These are phyloP conservation scores for Athripsodes cinereus DNA, from an alignment of 2,888 invertebrate genomes.

Conservation along the genomic window DNA sequence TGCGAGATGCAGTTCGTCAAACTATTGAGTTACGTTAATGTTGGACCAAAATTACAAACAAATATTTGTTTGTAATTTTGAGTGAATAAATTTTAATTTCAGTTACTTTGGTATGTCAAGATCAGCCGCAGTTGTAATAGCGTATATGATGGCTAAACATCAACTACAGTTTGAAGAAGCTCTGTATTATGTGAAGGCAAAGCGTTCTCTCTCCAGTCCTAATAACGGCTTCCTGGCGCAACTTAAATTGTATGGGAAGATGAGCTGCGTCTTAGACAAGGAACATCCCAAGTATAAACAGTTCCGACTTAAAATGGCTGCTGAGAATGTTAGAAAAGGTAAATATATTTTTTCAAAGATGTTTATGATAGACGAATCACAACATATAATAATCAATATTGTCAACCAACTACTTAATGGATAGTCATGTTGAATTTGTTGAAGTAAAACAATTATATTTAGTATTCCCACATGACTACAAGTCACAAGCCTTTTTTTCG, in stretches of 20 bases:
- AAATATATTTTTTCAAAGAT: constrained; percentile 24
- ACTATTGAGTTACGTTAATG: too few relatives aligned
- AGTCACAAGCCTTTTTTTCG: too few relatives aligned
- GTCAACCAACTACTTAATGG: too few relatives aligned
- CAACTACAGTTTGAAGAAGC: constrained; percentile 67
- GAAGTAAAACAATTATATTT: too few relatives aligned
- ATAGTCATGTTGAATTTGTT: too few relatives aligned
- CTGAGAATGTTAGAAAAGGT: constrained; percentile 74
- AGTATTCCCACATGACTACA: too few relatives aligned
- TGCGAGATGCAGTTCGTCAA: too few relatives aligned
- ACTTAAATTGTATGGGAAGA: constrained; percentile 69
- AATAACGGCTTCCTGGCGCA: constrained; percentile 79
- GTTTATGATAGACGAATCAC: too few relatives aligned
- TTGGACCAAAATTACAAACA: too few relatives aligned
- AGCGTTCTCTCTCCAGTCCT: constrained; percentile 67
- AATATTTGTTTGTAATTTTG: too few relatives aligned
- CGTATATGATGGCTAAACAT: constrained; percentile 82
- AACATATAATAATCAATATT: too few relatives aligned
- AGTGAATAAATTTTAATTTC: too few relatives aligned
- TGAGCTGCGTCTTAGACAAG: constrained; percentile 66
- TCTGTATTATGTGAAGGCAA: constrained; percentile 58
- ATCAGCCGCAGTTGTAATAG: constrained; percentile 81
- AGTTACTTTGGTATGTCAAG: constrained; percentile 88
- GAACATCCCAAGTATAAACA: constrained; percentile 67
- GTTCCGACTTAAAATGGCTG: constrained; percentile 72